Base-by-base conservation (phyloP, 2,888 invertebrate species). In the Mythimna loreyi region DNA sequence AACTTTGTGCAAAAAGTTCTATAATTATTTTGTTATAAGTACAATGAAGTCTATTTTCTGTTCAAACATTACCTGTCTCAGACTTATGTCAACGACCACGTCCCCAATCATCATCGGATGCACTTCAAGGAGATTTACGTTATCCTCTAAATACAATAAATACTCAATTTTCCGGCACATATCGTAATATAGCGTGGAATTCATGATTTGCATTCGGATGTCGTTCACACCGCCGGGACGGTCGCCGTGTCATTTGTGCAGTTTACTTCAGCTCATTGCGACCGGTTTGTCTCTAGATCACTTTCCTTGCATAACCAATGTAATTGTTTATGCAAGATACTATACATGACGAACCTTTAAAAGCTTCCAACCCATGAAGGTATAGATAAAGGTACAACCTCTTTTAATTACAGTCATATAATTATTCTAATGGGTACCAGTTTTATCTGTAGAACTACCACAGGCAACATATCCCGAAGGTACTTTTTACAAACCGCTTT, bases 271-370 rank as follows among this genome's bases (percentile, higher is more conserved):
- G 68, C 75, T 61, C 69, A 36, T 45, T 53, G 53, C 66, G 73
- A 87, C 87, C 88, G 88, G 89, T 89, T 86, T 75, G 64, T 33
- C 28, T 66, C 76, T 72, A 64, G 69, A 73, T 78, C 73, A 76
- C 78, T 78, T 84, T 81, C 71, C 78, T 88, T 89, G 87, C 86
- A 78, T 88, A 88, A 89, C 67, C 65, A 75, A 65, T 76, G 84
- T 88, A 86, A 88, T 87, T 86, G 83, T 83, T 67, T 3, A 78
- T 78, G n/a, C n/a, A n/a, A 68, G 73, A 75, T 75, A 79, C 79
- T 63, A 52, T 55, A 72, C 67, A 52, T 67, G 49, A 58, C 28
- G 53, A 58, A 13, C 57, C 21, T 60, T 75, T 67, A 66, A 61
- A 65, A 53, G 63, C 43, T 52, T n/a, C n/a, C n/a, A n/a, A n/a